Conservation (phyloP, 2,797 vertebrate species). For the Discoglossus pictus region DNA sequence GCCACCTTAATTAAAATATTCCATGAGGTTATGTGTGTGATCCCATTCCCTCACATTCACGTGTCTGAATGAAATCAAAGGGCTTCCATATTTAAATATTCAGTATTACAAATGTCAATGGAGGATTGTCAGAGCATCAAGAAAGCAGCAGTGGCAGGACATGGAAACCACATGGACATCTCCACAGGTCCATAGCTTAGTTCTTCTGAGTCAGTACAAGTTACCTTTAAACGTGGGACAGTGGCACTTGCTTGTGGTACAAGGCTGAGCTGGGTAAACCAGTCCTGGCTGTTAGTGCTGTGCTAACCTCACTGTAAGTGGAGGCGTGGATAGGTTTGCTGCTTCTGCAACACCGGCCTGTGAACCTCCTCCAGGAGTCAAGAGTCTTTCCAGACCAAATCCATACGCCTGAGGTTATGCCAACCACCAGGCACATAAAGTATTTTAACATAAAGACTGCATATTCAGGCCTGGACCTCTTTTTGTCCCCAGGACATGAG, state of each 20-base stretch:
- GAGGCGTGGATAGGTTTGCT: constrained; percentile 76
- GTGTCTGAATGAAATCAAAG: neutral
- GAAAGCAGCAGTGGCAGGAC: constrained; percentile 50
- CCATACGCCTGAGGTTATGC: constrained; percentile 96
- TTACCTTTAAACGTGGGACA: constrained; percentile 82
- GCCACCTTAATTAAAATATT: too few relatives aligned
- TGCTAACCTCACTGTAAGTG: constrained; percentile 77
- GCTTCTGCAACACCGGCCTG: constrained; percentile 76
- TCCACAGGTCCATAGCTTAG: constrained; percentile 25
- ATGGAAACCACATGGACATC: constrained; percentile 49
- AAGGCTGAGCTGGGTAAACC: constrained; percentile 73
- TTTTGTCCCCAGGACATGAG: constrained; percentile 71
- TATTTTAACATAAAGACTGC: constrained; percentile 97
- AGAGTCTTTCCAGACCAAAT: constrained; percentile 96
- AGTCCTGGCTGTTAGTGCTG: constrained; percentile 75
- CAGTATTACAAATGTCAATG: neutral
- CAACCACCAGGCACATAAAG: constrained; percentile 95
- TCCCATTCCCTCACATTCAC: neutral
- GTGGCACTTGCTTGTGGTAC: constrained; percentile 88
- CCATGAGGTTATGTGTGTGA: neutral
- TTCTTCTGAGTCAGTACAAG: constrained; percentile 20
- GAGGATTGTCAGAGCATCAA: constrained; percentile 10
- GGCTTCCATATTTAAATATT: neutral
- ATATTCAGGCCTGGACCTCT: constrained; percentile 78
- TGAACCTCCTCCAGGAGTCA: constrained; percentile 90